A percentile compares a stretch with the other conserved stretches of the same genome.
Conservation (phyloP, 2,113 vertebrate species). For the Sinosuthora webbiana region DNA sequence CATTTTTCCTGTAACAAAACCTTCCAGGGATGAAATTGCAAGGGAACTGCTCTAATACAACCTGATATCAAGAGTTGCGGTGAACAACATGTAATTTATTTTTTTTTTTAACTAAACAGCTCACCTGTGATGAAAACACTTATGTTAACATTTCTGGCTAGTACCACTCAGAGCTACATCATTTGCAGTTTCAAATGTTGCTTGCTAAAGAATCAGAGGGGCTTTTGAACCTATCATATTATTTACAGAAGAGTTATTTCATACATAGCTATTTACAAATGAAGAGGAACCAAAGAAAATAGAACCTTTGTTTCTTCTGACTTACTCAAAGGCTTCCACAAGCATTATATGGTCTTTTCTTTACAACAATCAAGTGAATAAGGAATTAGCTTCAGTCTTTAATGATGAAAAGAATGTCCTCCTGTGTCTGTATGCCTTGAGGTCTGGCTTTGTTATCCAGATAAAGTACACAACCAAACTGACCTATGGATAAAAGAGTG, state of each 20-base stretch:
- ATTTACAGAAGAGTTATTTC: not conserved
- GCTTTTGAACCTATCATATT: not conserved
- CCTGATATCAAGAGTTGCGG: fast-evolving
- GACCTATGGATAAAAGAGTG: not conserved
- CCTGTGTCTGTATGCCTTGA: not conserved
- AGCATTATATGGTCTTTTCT: not conserved
- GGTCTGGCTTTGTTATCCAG: not conserved
- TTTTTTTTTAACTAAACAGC: not conserved
- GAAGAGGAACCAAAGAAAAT: not conserved
- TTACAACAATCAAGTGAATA: not conserved
- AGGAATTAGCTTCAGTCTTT: conserved; percentile 27
- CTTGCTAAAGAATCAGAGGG: not conserved
- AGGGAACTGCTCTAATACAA: not conserved
- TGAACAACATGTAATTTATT: not conserved
- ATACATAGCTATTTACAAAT: not conserved
- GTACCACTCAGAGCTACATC: not conserved
- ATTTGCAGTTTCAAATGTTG: not conserved
- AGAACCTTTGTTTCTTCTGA: not conserved
- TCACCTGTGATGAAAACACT: not conserved
- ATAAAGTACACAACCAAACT: not conserved
- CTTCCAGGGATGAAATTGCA: not conserved
- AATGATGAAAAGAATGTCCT: not conserved
- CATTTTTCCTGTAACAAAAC: not conserved
- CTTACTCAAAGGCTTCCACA: not conserved
- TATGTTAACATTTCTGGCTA: not conserved